These are phyloP conservation scores for Marmota flaviventris DNA, from an alignment of 2,113 vertebrate genomes.

Conservation along the genomic window DNA sequence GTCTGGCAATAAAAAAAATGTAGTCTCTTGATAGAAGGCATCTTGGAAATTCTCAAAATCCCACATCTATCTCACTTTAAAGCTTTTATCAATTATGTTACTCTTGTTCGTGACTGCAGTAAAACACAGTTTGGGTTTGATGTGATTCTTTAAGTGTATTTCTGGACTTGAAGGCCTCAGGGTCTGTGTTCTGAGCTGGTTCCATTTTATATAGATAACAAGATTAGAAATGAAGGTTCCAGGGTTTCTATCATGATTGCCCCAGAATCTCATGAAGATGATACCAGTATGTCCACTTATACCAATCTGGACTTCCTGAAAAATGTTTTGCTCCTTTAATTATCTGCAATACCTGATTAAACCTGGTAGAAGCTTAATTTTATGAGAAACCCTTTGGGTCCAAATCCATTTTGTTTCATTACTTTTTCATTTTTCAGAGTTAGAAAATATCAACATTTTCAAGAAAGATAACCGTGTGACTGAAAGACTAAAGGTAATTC, in stretches of 20 bases:
- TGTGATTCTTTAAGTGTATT: background rate
- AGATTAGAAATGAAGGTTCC: background rate
- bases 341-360: background rate
- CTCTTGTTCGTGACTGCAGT: background rate
- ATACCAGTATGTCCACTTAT: background rate
- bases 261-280: background rate
- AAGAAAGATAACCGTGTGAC: no score
- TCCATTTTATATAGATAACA: background rate
- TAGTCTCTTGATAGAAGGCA: background rate
- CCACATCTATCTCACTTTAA: background rate
- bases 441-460: no score
- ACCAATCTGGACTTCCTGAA: background rate
- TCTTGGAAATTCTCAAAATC: slow-evolving; percentile 53
- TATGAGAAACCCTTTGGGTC: background rate
- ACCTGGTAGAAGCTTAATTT: background rate
- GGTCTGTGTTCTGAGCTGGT: background rate
- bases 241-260: background rate
- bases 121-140: background rate
- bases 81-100: background rate
- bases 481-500: background rate
- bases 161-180: background rate
- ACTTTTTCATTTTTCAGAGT: background rate
- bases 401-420: background rate
- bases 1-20: background rate
- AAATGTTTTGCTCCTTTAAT: background rate